phyloP scores from a whole-genome alignment of 2,797 vertebrate species.

The Myripristis murdjan region DNA sequence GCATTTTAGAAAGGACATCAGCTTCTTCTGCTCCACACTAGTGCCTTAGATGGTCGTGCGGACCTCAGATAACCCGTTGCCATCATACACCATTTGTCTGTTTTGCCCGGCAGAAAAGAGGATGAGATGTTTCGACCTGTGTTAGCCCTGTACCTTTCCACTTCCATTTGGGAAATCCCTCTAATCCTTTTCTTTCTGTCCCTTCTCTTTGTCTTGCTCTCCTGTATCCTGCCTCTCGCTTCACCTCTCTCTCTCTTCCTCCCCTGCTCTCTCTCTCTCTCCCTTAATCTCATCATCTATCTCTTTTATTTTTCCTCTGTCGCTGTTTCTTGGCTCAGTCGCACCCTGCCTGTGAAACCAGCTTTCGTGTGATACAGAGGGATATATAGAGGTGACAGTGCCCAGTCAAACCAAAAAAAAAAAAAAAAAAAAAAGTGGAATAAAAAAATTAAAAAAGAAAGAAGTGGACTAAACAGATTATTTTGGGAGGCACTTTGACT shows the following conservation, averaged over 20 bases:
- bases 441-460: constrained; percentile 20
- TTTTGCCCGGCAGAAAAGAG: constrained; percentile 25
- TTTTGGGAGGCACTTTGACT: constrained; percentile 40
- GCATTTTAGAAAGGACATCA: constrained; percentile 2
- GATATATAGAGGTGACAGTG: constrained; percentile 19
- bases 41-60: constrained; percentile 31
- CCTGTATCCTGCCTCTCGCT: constrained; percentile 14
- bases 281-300: constrained; percentile 51
- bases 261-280: constrained; percentile 7
- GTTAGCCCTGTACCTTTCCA: constrained; percentile 16
- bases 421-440: constrained; percentile 16
- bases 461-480: constrained; percentile 49
- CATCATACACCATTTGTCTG: constrained; percentile 36
- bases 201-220: constrained; percentile 14
- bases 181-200: constrained; percentile 25
- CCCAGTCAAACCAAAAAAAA: too few relatives aligned
- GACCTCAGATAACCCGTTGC: constrained; percentile 22
- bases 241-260: constrained; percentile 17
- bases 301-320: constrained; percentile 39
- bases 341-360: constrained; percentile 21
- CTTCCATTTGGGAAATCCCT: constrained; percentile 63
- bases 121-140: constrained; percentile 25
- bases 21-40: not conserved
- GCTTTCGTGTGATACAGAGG: constrained; percentile 6
- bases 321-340: constrained; percentile 28